Base-by-base conservation (phyloP, 2,888 invertebrate genomes). In the Corythucha ciliata region DNA sequence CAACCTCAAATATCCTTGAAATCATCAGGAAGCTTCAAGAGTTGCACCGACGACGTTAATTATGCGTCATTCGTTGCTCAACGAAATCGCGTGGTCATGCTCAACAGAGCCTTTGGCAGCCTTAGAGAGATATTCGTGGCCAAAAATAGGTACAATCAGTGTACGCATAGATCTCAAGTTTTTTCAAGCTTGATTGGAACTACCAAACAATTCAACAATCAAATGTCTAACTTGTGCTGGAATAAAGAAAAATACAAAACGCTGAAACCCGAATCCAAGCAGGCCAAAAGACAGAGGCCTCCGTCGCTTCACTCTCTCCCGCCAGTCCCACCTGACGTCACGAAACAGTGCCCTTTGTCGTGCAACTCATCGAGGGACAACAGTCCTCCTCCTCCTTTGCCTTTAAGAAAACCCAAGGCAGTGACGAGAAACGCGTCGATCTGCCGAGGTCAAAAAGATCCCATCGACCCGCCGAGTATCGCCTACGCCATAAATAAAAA, bases 121-220 rank as follows among this genome's bases (percentile, higher is more conserved):
- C 69, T 87, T 2, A 72, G 84, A 46, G 81, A 83, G 64, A 83
- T 85, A 57, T 81, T 80, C 61, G 83, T 85, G 60, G 78, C 78
- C 1, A 59, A 59, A 25, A 58, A 57, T 36, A 54, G 55, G 33
- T 57, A 55, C 32, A 58, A 59, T 45, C 57, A 57, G 29, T 54
- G 56, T 14, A 46, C 50, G 37, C 56, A 56, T 39, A 39, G 49
- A 39, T 48, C 50, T 24, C 44, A 44, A 21, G n/a, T n/a, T n/a
- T 51, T 45, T 21, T 48, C 56, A n/a, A 58, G 58, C 39, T 53
- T 57, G 18, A 53, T 59, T 7, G 57, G 59, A 20, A 57, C 59
- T n/a, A 56, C 55, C 4, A 42, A 48, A 12, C 57, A 56, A 4
- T 42, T 57, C 54, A 63, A n/a, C n/a, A n/a, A 63, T 20, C 46